Percentiles rank a stretch among this genome's conserved stretches.
phyloP scores from a whole-genome alignment of 2,888 invertebrate species.

The Drosophila greeni region DNA sequence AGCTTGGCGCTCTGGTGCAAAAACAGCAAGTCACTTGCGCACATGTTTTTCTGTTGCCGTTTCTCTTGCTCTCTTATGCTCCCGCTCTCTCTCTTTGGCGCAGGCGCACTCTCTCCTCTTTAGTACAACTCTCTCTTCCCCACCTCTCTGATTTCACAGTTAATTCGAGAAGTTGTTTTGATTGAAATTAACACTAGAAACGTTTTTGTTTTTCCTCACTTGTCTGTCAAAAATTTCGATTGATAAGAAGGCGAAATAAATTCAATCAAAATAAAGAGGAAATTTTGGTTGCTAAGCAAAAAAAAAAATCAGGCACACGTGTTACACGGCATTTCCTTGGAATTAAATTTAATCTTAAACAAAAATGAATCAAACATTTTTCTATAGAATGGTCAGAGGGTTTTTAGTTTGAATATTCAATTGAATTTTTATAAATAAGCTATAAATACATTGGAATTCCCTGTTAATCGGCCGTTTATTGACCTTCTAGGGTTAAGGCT shows the following conservation, averaged over 20 bases:
- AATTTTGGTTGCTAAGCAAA: conserved; percentile 23
- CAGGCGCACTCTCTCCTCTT: conserved; percentile 18
- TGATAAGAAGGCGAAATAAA: conserved; percentile 27
- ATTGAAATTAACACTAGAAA: conserved; percentile 59
- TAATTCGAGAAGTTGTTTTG: conserved; percentile 53
- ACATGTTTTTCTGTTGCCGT: conserved; percentile 47
- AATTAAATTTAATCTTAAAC: not conserved
- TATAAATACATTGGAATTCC: not conserved
- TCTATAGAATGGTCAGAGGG: not conserved
- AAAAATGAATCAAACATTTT: conserved; percentile 4
- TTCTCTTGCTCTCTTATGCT: conserved; percentile 1
- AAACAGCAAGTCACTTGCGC: conserved; percentile 70
- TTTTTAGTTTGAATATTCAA: not conserved
- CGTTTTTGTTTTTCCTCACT: conserved; percentile 2
- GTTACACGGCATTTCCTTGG: conserved; percentile 1
- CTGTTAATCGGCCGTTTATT: no score
- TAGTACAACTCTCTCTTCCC: conserved; percentile 20
- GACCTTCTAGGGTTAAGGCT: conserved; percentile 6
- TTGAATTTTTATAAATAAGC: not conserved
- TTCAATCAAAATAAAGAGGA: conserved; percentile 6
- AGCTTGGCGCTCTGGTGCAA: conserved; percentile 33
- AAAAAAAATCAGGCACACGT: conserved; percentile 9
- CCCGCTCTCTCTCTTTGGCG: conserved; percentile 29
- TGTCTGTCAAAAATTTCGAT: conserved; percentile 14
- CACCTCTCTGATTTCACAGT: conserved; percentile 40